Percentiles rank a stretch among this genome's conserved stretches.
These are phyloP conservation scores for Apodemus speciosus DNA, from an alignment of 2,113 vertebrate species.

Conservation along the genomic window DNA sequence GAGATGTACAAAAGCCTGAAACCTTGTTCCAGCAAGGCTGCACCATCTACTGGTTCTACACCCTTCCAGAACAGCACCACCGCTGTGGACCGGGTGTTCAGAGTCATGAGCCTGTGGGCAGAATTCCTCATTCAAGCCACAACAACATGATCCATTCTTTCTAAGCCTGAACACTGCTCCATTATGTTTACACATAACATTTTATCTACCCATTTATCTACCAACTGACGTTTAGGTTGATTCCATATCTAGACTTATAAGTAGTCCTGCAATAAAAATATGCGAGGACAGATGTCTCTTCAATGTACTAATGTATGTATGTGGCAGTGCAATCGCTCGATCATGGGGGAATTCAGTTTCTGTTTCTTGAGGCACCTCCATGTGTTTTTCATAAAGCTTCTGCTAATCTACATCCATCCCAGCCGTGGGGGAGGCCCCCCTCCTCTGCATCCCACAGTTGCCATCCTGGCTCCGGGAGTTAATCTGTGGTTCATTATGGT, in stretches of 20 bases:
- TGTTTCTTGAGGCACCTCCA: neutral
- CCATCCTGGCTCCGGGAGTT: neutral
- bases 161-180: neutral
- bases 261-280: neutral
- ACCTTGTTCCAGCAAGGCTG: neutral
- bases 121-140: neutral
- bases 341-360: neutral
- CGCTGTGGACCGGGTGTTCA: neutral
- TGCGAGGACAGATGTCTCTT: neutral
- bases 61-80: neutral
- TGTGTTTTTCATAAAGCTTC: neutral
- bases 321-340: neutral
- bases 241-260: neutral
- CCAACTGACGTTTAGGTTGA: neutral
- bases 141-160: neutral
- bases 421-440: neutral
- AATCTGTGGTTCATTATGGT: neutral
- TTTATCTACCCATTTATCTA: neutral
- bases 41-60: neutral
- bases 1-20: neutral
- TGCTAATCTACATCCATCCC: neutral
- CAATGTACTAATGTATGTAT: neutral
- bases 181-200: neutral
- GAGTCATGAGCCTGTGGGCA: neutral
- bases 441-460: neutral